Conservation (phyloP, 1,140 invertebrate species). For the Lordiphosa clarofinis region DNA sequence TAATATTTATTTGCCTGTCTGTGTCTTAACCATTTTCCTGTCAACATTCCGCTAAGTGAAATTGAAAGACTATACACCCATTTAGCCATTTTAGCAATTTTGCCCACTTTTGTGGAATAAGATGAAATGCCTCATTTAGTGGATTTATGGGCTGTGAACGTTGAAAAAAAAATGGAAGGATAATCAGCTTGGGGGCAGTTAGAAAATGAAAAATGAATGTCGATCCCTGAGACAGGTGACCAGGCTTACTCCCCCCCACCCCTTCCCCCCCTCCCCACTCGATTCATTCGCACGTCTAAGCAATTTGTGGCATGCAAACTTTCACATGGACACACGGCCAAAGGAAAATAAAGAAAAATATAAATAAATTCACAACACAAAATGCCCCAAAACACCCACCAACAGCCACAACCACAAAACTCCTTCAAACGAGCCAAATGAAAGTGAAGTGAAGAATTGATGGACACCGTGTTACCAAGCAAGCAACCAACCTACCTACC, state of each 20-base stretch:
- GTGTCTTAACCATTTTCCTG: too few species aligned
- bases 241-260: conserved; percentile 5
- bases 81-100: conserved; percentile 1
- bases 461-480: conserved; percentile 47
- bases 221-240: conserved; percentile 44
- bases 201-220: conserved; percentile 44
- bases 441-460: conserved; percentile 74
- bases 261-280: neutral
- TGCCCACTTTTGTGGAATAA: conserved; percentile 10
- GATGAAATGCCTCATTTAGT: conserved; percentile 65
- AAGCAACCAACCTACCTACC: conserved; percentile 13
- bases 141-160: conserved; percentile 72
- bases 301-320: conserved; percentile 73
- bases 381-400: conserved; percentile 59
- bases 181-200: conserved; percentile 39
- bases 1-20: too few species aligned
- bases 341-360: conserved; percentile 49
- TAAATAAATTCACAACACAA: conserved; percentile 38
- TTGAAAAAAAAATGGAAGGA: conserved; percentile 22
- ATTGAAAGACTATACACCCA: conserved; percentile 1
- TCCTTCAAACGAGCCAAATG: conserved; percentile 44
- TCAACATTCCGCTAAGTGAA: neutral
- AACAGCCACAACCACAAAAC: conserved; percentile 15
- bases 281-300: conserved; percentile 53
- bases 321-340: conserved; percentile 59